Base-by-base conservation (phyloP, 2,888 invertebrate genomes). In the Euplexia lucipara region DNA sequence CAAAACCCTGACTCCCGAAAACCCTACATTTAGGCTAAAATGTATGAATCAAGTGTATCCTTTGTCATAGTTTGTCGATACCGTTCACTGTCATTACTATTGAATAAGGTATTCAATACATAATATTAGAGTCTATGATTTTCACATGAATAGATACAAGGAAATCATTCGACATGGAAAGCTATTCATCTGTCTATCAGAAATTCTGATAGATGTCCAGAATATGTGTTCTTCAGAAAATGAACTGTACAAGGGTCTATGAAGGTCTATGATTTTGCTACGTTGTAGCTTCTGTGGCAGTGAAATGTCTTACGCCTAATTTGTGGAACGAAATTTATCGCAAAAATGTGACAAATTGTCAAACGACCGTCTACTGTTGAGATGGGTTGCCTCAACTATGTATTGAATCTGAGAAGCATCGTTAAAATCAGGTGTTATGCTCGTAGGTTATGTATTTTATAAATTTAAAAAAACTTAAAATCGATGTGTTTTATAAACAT, bases 231-330 rank as follows among this genome's bases (percentile, higher is more conserved):
- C 10, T 47, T 42, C 18, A 9, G 14, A 10, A 37, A 39, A n/a
- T 30, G 1, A n/a, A 20, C n/a, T 52, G 16, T 12, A 16, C 1
- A 7, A 34, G 7, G 42, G 22, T 16, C 12, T 4, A 14, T 16
- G 3, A 32, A 65, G 22, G 12, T 4, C 1, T 18, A 66, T 12
- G 18, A 62, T n/a, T 18, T 66, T 67, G 18, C 53, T 63, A 26
- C 26, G 26, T 26, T 26, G 26, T 51, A 49, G 18, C 49, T n/a
- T 14, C 16, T 10, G 6, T n/a, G 51, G 51, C 51, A 34, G 62
- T 12, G 41, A 39, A 41, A 18, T 2, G 5, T 26, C 26, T 26
- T 26, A 26, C 3, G 5, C 2, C 26, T 5, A 26, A 2, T 26
- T 26, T 26, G 2, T 26, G 26, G 26, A 26, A 26, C 26, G 26